Evolutionary conservation across 1,140 invertebrate genomes (phyloP).

Genomic region (Drosophila yakuba): DNA sequence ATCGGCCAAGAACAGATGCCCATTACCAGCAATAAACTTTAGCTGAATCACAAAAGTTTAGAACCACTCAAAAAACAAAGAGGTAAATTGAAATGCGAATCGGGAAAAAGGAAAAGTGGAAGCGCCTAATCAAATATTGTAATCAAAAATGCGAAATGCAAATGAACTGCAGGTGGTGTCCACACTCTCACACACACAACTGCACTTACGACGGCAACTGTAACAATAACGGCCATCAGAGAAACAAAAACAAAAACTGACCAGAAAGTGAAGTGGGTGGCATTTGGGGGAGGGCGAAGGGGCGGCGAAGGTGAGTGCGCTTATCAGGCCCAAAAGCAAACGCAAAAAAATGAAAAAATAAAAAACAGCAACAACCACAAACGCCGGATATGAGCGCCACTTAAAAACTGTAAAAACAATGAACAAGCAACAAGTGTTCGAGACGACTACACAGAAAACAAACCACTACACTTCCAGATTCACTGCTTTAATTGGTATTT

Average conservation of each 20-base stretch:
- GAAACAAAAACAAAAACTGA: conserved; percentile 16
- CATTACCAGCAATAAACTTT: conserved; percentile 18
- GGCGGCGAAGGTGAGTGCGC: conserved; percentile 48
- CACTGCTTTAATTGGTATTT: background rate
- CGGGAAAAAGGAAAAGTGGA: background rate
- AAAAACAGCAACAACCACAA: conserved; percentile 45
- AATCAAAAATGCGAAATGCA: conserved; percentile 47
- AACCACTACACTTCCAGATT: background rate
- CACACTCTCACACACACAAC: background rate
- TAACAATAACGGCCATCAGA: conserved; percentile 35
- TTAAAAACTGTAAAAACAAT: conserved; percentile 82
- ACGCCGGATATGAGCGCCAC: conserved; percentile 81
- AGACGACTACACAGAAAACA: conserved; percentile 11
- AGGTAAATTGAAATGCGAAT: conserved; percentile 9
- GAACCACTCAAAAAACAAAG: conserved; percentile 9
- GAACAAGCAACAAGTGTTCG: conserved; percentile 71
- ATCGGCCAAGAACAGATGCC: conserved; percentile 46
- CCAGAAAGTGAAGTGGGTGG: conserved; percentile 26
- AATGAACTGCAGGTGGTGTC: conserved; percentile 47
- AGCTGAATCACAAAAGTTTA: conserved; percentile 37
- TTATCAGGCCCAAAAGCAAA: conserved; percentile 54
- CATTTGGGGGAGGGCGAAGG: background rate
- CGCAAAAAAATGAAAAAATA: conserved; percentile 36
- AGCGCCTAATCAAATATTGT: conserved; percentile 6
- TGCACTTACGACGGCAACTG: conserved; percentile 23